Evolutionary conservation across 2,888 invertebrate genomes (phyloP), one percentile per base, ranked within the genome.

Genomic region (Caenorhabditis drosophilae): DNA sequence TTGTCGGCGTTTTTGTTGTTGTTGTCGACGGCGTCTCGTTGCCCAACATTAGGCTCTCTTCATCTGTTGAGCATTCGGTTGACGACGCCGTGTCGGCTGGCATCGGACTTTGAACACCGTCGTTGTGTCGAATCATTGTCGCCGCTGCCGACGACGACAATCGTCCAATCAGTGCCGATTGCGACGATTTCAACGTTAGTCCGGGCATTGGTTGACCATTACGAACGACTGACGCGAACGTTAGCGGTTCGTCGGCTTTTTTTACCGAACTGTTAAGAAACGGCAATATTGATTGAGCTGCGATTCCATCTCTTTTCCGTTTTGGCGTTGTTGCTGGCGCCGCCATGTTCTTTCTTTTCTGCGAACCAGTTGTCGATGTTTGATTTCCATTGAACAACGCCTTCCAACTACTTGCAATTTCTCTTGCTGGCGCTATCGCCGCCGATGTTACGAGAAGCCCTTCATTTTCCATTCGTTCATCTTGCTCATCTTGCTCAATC

Each of bases 61-160:
- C 66, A 23, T 67, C 67, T 1, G 57, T 35, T 2, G 62, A 62
- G 4, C 51, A 50, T 44, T 67, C 67, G 2, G 47, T 47, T n/a
- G 67, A 67, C 4, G 61, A 58, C 11, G 67, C 57, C 4, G 47
- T 46, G 23, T 67, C 67, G 26, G 57, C 50, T 15, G 50, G 44
- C 23, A 61, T 26, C 6, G 67, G 67, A 53, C 66, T 66, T 27
- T 23, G 36, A 7, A 25, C 27, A 25, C 22, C 45, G 12, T 31
- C 31, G 23, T 12, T 35, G 16, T 35, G 36, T 9, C 40, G 40
- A 15, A 41, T 25, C 18, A n/a, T 16, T 7, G 41, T 20, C 2
- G 27, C 25, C 15, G n/a, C n/a, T 16, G 45, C 31, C 45, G 45
- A 45, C 11, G 42, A 22, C 15, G 22, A 22, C n/a, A n/a, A 20